Base-by-base conservation (phyloP, 1,140 invertebrate species). In the Trichogramma pretiosum region DNA sequence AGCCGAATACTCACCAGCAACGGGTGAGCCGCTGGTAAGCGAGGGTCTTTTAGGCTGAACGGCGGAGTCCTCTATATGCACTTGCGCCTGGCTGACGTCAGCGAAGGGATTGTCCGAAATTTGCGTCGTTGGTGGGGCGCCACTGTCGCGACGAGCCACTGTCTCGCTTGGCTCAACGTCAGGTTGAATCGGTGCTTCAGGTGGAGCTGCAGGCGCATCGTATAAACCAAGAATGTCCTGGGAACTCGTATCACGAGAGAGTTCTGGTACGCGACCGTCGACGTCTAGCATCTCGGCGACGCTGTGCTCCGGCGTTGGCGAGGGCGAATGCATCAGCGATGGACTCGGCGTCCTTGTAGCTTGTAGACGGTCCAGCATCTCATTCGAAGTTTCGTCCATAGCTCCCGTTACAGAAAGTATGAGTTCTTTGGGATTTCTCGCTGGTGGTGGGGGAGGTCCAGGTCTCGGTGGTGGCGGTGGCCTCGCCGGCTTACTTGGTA, bases 351-450 rank as follows among this genome's bases (percentile, higher is more conserved):
- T 86, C 50, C 85, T 76, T 1, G 87, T 89, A 8, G 83, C 84
- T 50, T 86, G 83, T 34, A 91, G 77, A 35, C 87, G 80, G 52
- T 89, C 85, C 30, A 91, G 60, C 36, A 93, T 70, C 63, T 88
- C 82, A 16, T 85, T 84, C 44, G 87, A 90, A 1, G 87, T 87
- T 21, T 88, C 85, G 61, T 92, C 87, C 84, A 93, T 82, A 34
- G 86, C 86, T 5, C 85, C 88, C 18, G 89, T 90, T 0, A 93
- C 87, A 11, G 84, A 87, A 37, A 86, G 75, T 19, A 92, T 83
- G 2, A 93, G 71, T 60, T 91, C 85, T 75, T 91, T 85, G 1
- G 88, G 91, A 61, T 87, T 83, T 38, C 82, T 79, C 3, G 80
- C 75, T 13, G 79, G 77, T 14, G 77, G 75, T 24, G 76, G 71